Conservation (phyloP, 2,888 invertebrate species). For the Sepiola atlantica region DNA sequence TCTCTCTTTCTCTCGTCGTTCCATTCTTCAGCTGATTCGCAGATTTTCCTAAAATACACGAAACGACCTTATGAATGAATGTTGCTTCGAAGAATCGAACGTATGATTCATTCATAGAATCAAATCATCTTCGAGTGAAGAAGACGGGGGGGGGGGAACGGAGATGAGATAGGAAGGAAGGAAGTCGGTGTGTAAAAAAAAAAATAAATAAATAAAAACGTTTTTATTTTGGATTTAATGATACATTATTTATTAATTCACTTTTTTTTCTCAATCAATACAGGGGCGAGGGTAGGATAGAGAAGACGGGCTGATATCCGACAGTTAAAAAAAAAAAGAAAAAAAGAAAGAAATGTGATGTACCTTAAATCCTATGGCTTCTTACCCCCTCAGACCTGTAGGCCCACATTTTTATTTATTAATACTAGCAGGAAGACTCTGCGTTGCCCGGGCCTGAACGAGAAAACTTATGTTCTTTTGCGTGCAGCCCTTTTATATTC, state of each 20-base stretch:
- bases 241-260: neutral
- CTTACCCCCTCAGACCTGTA: too few relatives aligned
- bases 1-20: neutral
- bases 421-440: too few relatives aligned
- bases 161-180: neutral
- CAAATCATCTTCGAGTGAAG: neutral
- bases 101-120: constrained; percentile 21
- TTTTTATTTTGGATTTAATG: neutral
- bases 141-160: neutral
- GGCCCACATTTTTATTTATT: too few relatives aligned
- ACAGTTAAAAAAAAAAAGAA: neutral
- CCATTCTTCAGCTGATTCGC: neutral
- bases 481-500: too few relatives aligned
- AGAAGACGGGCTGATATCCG: neutral
- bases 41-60: neutral
- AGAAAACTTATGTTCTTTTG: too few relatives aligned
- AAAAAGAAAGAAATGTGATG: neutral
- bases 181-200: too few relatives aligned
- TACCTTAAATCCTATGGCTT: too few relatives aligned
- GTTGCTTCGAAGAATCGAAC: neutral
- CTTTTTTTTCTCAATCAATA: neutral
- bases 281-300: neutral
- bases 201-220: too few relatives aligned
- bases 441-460: too few relatives aligned
- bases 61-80: constrained; percentile 2